Evolutionary conservation across 2,888 invertebrate genomes (phyloP).

Genomic region (Lasioglossum morio): DNA sequence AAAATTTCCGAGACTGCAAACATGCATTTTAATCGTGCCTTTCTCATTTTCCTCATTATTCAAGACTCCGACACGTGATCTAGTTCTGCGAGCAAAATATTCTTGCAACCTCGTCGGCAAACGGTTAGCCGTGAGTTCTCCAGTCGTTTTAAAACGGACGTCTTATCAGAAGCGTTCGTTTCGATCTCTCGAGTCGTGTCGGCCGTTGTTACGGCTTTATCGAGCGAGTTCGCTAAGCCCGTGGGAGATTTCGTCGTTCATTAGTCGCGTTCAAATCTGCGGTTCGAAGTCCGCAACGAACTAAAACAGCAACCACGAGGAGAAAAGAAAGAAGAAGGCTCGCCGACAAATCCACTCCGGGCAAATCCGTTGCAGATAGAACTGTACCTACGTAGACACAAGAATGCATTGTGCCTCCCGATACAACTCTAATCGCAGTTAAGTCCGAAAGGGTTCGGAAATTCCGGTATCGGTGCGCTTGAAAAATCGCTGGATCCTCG

Average conservation of each 20-base stretch:
- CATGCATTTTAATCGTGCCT: too few species aligned
- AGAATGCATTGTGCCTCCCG: background rate
- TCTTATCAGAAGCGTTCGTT: background rate
- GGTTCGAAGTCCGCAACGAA: constrained; percentile 1
- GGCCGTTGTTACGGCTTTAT: constrained; percentile 7
- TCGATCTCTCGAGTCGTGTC: background rate
- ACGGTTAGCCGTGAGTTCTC: background rate
- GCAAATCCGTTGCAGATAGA: background rate
- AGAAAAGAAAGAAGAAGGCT: background rate
- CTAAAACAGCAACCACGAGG: background rate
- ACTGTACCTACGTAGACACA: background rate
- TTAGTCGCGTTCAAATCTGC: constrained; percentile 3
- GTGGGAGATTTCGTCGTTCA: background rate
- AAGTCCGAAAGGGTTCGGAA: constrained; percentile 1
- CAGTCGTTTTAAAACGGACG: background rate
- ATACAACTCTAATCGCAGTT: background rate
- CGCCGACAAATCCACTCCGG: background rate
- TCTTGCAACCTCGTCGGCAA: background rate
- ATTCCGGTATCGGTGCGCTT: background rate
- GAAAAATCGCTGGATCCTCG: background rate
- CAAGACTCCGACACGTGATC: background rate
- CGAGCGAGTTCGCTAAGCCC: background rate
- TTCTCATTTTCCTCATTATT: too few species aligned
- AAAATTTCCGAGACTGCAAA: too few species aligned
- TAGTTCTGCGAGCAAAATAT: background rate